Evolutionary conservation across 2,888 invertebrate genomes (phyloP), one percentile per base, ranked within the genome.

Genomic region (Hypolimnas misippus): DNA sequence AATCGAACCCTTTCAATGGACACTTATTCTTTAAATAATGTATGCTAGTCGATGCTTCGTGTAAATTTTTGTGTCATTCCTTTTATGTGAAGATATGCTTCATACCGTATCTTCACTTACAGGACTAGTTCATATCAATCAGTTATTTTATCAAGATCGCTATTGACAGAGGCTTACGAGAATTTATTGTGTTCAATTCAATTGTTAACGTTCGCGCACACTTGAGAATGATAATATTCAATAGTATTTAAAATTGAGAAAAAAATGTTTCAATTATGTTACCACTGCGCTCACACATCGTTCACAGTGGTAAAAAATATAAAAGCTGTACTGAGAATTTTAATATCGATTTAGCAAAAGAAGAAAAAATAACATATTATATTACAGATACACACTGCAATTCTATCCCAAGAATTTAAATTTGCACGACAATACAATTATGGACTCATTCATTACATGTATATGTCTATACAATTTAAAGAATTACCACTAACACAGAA

Each of bases 101-200:
- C 38, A 38, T 33, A 35, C 16, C 12, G 5, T 60, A 54, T 60
- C 60, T 60, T 49, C 29, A 42, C 29, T 49, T 40, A 42, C 29
- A 38, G 35, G 54, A 31, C 51, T 54, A 54, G 53, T 33, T 17
- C 35, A 21, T 54, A 60, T 60, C 60, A 60, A 55, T 60, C 60
- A 54, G 60, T 10, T 38, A 49, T 19, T 35, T 21, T 57, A 62
- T 62, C 62, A 29, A 53, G 62, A 57, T 54, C 35, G 46, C 31
- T 33, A 8, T 25, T 53, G 52, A 50, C 57, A 53, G 50, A 35
- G 52, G 38, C 46, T 57, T 62, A 57, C 35, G 57, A 21, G 38
- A 44, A 62, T 62, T 57, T 57, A 62, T 57, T 57, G 35, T 38
- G 17, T 49, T n/a, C 21, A 10, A 25, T 25, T n/a, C 46, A 25